Percentiles rank a stretch among this genome's conserved stretches.
Evolutionary conservation across 2,888 invertebrate species (phyloP).

Genomic region (Coelopa pilipes): DNA sequence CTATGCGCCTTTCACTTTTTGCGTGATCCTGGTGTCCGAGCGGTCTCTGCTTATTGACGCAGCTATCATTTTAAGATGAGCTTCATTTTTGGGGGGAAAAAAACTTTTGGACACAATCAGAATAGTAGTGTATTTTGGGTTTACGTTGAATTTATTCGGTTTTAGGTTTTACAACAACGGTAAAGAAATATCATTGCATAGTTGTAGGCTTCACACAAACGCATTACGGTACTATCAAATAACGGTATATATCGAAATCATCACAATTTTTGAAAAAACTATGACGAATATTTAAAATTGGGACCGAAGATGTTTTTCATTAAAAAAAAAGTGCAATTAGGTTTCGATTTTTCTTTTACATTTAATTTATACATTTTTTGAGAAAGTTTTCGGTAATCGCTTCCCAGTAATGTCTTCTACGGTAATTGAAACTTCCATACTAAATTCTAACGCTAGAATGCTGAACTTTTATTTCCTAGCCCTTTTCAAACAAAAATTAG

Average conservation of each 20-base stretch:
- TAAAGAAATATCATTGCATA: constrained; percentile 25
- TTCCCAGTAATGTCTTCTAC: constrained; percentile 23
- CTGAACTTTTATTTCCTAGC: too few species aligned
- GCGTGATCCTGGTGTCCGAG: background rate
- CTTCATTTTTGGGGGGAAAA: background rate
- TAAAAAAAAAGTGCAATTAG: constrained; percentile 22
- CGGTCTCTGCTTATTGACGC: background rate
- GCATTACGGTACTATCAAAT: background rate
- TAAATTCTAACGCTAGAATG: too few species aligned
- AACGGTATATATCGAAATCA: background rate
- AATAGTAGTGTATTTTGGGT: constrained; percentile 36
- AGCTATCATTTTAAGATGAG: constrained; percentile 12
- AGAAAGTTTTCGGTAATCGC: too few species aligned
- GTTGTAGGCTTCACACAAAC: background rate
- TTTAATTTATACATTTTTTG: too few species aligned
- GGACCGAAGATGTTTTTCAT: constrained; percentile 12
- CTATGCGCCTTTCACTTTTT: background rate
- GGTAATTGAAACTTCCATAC: background rate
- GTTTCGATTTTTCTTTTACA: constrained; percentile 14
- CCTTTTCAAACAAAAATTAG: too few species aligned
- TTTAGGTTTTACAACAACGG: constrained; percentile 36
- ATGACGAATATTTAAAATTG: background rate
- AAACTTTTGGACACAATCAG: constrained; percentile 12
- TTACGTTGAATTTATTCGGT: too few species aligned
- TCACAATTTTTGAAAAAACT: background rate